Evolutionary conservation across 2,113 vertebrate genomes (phyloP), one percentile per base, ranked within the genome.

Genomic region (Potamarius usumacintae): DNA sequence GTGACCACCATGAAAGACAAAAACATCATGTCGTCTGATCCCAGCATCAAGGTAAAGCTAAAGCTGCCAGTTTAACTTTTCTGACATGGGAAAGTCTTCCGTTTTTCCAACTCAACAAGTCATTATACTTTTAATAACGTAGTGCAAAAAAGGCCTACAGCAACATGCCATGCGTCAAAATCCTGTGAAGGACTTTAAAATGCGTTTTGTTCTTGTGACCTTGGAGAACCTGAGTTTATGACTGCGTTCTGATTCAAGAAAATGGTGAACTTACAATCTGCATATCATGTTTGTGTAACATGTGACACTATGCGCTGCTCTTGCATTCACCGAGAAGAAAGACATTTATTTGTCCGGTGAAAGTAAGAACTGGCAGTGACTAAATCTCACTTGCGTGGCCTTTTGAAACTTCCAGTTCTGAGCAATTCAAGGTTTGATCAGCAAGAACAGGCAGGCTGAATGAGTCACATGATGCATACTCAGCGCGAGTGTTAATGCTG

Each of bases 401-500:
- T 18, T 58, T 80, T 20, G 15, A 58, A 58, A 4, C 15, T 58
- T 58, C 27, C 14, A 30, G 14, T 34, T 67, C 50, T 34, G 53
- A 58, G 53, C 53, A 20, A 20, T 55, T 25, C 18, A 80, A 82
- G n/a, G 1, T 52, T 27, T 18, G n/a, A 55, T 69, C 63, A 27
- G 52, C 82, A 84, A 71, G 63, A 18, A 71, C 82, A 22, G 65
- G 52, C 63, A 55, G 57, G 82, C 27, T 34, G n/a, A 25, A 71
- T 30, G 30, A 69, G 25, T 27, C 65, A 55, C 63, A 84, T 71
- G 82, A 55, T 0, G 52, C 25, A 25, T 2, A 17, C 18, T 25
- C 17, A 30, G 42, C 14, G 42, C 42, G 4, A 42, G 52, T 25
- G 22, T n/a, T 18, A 48, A 42, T 15, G 18, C 22, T n/a, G 15